A percentile compares a stretch with the other conserved stretches of the same genome.
Evolutionary conservation across 1,140 invertebrate genomes (phyloP).

Genomic region (Eriosoma lanigerum): DNA sequence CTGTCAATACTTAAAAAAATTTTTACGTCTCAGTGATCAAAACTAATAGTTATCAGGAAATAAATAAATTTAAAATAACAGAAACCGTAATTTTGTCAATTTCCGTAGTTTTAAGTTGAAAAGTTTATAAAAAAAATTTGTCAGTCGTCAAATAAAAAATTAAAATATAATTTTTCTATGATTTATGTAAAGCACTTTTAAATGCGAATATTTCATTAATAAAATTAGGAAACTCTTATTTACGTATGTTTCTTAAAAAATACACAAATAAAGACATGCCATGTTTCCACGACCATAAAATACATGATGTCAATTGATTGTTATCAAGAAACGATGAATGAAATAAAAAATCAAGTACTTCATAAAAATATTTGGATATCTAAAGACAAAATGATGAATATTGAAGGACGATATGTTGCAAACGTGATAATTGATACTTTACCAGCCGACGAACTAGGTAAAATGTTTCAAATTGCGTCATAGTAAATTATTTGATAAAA

Average conservation of each 20-base stretch:
- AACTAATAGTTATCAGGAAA: too few species aligned
- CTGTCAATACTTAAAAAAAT: too few species aligned
- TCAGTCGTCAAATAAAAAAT: too few species aligned
- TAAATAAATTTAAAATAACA: too few species aligned
- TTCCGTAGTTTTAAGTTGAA: too few species aligned
- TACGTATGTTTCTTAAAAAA: too few species aligned
- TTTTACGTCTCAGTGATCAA: too few species aligned
- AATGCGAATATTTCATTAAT: background rate
- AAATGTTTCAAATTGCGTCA: background rate
- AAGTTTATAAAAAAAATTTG: too few species aligned
- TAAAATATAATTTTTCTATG: too few species aligned
- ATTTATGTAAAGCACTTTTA: conserved; percentile 15
- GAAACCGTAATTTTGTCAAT: too few species aligned
- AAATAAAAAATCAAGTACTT: background rate
- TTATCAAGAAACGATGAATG: background rate
- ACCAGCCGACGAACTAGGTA: background rate
- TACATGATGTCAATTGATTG: background rate
- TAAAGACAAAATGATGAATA: background rate
- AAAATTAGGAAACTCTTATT: background rate
- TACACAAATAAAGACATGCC: too few species aligned
- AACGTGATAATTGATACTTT: background rate
- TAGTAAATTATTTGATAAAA: background rate
- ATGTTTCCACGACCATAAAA: too few species aligned
- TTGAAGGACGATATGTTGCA: background rate
- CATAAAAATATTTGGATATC: background rate